Conservation (phyloP, 2,797 vertebrate genomes). For the Sebastes itinus region DNA sequence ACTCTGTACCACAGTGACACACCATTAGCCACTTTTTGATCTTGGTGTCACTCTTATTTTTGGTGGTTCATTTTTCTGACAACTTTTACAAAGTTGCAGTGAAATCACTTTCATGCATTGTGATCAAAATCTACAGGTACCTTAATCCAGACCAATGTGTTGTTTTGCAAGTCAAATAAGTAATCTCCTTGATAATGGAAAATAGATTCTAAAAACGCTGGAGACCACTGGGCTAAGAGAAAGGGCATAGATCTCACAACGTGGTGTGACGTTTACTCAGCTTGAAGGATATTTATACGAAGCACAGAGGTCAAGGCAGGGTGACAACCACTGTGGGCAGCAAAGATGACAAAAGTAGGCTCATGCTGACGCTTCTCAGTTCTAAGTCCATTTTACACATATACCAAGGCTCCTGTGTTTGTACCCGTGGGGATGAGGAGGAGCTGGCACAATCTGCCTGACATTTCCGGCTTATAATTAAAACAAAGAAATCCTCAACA, state of each 20-base stretch:
- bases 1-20: no score
- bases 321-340: background rate
- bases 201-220: background rate
- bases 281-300: background rate
- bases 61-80: background rate
- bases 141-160: background rate
- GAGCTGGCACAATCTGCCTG: background rate
- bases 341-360: background rate
- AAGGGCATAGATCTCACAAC: background rate
- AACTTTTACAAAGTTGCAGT: background rate
- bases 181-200: background rate
- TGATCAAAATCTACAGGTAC: background rate
- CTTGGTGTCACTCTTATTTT: no score
- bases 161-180: background rate
- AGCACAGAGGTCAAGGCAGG: background rate
- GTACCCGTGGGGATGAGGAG: background rate
- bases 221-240: background rate
- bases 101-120: background rate
- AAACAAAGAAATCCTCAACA: conserved; percentile 14
- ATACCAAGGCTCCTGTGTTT: background rate
- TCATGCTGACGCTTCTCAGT: background rate
- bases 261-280: background rate
- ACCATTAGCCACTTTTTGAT: no score
- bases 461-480: conserved; percentile 3
- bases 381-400: conserved; percentile 31